Conservation (phyloP, 2,888 invertebrate species). For the Plebejus anna region DNA sequence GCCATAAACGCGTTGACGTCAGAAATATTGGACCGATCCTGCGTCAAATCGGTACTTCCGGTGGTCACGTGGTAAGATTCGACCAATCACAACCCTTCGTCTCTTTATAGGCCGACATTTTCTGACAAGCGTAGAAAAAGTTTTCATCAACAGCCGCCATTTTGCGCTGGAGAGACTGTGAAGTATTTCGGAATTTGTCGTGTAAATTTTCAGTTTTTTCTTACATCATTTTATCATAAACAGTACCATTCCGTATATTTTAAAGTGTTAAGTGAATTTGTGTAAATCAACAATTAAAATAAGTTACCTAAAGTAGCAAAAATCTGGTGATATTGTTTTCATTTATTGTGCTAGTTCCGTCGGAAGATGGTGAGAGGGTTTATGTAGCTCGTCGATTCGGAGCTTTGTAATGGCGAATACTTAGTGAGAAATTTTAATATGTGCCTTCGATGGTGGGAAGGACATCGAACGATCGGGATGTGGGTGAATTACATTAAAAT, state of each 20-base stretch:
- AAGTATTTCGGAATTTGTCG: slow-evolving; percentile 87
- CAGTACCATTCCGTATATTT: slow-evolving; percentile 80
- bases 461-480: slow-evolving; percentile 84
- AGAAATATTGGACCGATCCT: slow-evolving; percentile 68
- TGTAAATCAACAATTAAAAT: slow-evolving; percentile 69
- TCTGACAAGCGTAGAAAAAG: slow-evolving; percentile 97
- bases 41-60: slow-evolving; percentile 72
- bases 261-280: slow-evolving; percentile 79
- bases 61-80: slow-evolving; percentile 68
- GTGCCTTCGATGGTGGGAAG: slow-evolving; percentile 88
- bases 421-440: slow-evolving; percentile 85
- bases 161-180: slow-evolving; percentile 90
- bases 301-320: slow-evolving; percentile 72
- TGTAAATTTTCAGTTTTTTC: slow-evolving; percentile 83
- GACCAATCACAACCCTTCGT: slow-evolving; percentile 67
- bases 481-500: slow-evolving; percentile 81
- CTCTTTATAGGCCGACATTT: slow-evolving; percentile 80
- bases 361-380: slow-evolving; percentile 87
- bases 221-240: slow-evolving; percentile 79
- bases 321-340: slow-evolving; percentile 83
- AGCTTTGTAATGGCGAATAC: slow-evolving; percentile 90
- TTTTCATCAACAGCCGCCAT: slow-evolving; percentile 97
- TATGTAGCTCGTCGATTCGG: slow-evolving; percentile 84
- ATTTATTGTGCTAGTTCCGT: slow-evolving; percentile 86
- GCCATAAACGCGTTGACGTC: slow-evolving; percentile 69